Evolutionary conservation across 2,888 invertebrate genomes (phyloP).

Genomic region (Tineola bisselliella): DNA sequence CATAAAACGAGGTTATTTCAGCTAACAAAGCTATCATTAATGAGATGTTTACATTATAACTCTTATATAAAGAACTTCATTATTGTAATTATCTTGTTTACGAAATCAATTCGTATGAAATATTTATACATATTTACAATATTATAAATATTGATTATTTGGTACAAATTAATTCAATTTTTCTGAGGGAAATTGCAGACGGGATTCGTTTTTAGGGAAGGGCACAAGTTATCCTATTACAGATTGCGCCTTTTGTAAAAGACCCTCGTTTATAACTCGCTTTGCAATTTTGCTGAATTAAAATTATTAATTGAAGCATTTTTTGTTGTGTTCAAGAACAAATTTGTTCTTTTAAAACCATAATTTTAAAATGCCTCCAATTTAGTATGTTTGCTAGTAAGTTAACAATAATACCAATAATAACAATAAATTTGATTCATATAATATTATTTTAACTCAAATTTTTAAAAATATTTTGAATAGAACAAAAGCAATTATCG

Average conservation of each 20-base stretch:
- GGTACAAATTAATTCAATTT: not conserved
- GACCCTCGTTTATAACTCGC: constrained; percentile 1
- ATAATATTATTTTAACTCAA: too few species aligned
- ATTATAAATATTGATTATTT: not conserved
- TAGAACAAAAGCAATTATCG: too few species aligned
- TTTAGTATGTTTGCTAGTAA: too few species aligned
- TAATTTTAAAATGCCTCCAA: too few species aligned
- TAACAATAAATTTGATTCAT: too few species aligned
- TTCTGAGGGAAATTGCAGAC: not conserved
- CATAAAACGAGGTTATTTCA: not conserved
- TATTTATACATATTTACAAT: not conserved
- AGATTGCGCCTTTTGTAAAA: not conserved
- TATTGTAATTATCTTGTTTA: not conserved
- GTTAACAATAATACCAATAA: too few species aligned
- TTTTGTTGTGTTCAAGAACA: not conserved
- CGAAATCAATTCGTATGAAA: not conserved
- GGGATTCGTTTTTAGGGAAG: not conserved
- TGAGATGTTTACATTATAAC: not conserved
- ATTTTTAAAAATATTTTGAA: too few species aligned
- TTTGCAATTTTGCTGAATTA: constrained; percentile 1
- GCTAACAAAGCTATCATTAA: not conserved
- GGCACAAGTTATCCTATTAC: not conserved
- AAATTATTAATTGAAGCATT: not conserved
- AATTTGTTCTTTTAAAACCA: not conserved
- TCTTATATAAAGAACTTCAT: not conserved